phyloP scores from a whole-genome alignment of 2,888 invertebrate genomes.

The Trichacis sp. region DNA sequence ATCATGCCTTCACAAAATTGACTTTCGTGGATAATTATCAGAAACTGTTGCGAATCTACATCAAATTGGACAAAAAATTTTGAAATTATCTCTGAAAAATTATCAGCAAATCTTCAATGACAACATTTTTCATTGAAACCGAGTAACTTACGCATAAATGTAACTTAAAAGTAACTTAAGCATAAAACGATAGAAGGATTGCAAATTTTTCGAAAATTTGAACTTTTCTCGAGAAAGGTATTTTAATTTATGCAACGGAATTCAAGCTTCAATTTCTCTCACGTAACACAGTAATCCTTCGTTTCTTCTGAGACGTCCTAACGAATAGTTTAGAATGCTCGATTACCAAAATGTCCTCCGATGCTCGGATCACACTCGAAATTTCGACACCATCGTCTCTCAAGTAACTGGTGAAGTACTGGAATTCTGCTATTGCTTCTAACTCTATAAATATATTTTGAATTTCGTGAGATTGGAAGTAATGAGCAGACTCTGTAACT shows the following conservation, averaged over 20 bases:
- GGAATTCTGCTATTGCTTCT: constrained; percentile 51
- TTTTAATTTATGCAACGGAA: constrained; percentile 54
- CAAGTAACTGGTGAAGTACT: constrained; percentile 49
- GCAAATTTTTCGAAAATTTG: too few species aligned
- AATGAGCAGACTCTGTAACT: constrained; percentile 48
- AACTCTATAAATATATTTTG: constrained; percentile 44
- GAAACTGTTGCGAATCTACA: too few species aligned
- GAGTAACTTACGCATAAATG: too few species aligned
- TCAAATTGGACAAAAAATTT: too few species aligned
- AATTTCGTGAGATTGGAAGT: constrained; percentile 47
- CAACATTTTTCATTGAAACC: too few species aligned
- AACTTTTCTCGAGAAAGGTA: constrained; percentile 33
- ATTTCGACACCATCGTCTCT: constrained; percentile 36
- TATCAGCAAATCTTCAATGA: too few species aligned
- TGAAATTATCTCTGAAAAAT: too few species aligned
- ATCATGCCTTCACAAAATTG: too few species aligned
- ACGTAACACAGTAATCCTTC: constrained; percentile 54
- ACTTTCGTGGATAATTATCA: too few species aligned
- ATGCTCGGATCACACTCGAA: constrained; percentile 29
- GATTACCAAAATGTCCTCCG: constrained; percentile 22
- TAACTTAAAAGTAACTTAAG: too few species aligned
- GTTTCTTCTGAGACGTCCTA: neutral
- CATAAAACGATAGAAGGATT: too few species aligned
- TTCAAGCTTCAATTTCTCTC: constrained; percentile 45
- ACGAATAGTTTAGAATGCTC: neutral